A percentile compares a stretch with the other conserved stretches of the same genome.
Conservation (phyloP, 2,113 vertebrate species). For the Platysternon megacephalum region DNA sequence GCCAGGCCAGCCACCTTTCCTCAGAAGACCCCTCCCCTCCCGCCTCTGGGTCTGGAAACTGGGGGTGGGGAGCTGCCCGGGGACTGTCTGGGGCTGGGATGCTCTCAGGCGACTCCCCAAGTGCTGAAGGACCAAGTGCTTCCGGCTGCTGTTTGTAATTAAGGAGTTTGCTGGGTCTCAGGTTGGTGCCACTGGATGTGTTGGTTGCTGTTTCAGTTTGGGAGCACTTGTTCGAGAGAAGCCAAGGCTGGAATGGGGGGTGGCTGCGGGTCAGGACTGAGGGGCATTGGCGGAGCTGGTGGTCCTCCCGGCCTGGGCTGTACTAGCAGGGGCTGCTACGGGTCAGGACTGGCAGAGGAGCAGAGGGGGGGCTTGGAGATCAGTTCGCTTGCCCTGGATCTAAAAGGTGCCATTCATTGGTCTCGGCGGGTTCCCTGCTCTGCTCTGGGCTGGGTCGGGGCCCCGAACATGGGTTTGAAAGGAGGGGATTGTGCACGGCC, state of each 20-base stretch:
- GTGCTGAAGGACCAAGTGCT: accelerated
- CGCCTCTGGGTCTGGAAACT: not conserved
- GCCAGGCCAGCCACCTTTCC: accelerated
- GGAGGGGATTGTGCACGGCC: conserved; percentile 44
- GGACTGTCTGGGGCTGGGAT: not conserved
- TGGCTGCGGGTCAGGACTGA: not conserved
- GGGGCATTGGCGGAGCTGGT: not conserved
- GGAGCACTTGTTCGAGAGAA: not conserved
- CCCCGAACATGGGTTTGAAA: conserved; percentile 26
- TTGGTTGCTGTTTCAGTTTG: not conserved
- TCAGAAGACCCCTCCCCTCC: too few species aligned
- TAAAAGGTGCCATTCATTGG: conserved; percentile 62
- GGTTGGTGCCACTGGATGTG: not conserved
- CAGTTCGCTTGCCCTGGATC: conserved; percentile 14
- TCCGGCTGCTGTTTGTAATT: accelerated
- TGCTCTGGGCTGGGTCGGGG: conserved; percentile 30
- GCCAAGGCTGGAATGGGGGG: not conserved
- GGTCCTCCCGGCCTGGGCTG: not conserved
- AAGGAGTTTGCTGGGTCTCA: accelerated
- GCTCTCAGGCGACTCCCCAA: accelerated
- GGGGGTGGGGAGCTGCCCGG: too few species aligned
- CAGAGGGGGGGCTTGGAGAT: not conserved
- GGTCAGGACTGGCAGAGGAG: not conserved
- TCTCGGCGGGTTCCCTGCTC: conserved; percentile 47
- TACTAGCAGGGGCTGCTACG: not conserved